Conservation (phyloP, 2,888 invertebrate species). For the Zaprionus bogoriensis region DNA sequence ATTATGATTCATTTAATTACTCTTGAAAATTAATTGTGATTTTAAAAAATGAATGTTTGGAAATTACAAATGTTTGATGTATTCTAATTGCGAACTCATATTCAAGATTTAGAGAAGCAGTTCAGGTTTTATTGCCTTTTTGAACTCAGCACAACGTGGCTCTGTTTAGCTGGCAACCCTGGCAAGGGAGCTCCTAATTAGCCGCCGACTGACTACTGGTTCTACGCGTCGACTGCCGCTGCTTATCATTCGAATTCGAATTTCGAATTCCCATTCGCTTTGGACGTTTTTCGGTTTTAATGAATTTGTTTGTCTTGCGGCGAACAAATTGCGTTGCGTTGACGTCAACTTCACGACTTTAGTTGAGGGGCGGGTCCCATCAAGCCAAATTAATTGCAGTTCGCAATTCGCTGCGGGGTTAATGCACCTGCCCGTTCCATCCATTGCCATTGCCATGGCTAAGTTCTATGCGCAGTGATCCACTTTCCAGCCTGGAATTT, state of each 20-base stretch:
- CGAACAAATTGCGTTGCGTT: conserved; percentile 27
- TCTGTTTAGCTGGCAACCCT: background rate
- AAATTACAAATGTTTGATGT: no score
- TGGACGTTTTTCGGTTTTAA: conserved; percentile 40
- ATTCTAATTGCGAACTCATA: no score
- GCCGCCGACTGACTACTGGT: conserved; percentile 63
- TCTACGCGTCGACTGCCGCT: conserved; percentile 49
- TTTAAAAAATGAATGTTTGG: no score
- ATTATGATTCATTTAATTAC: no score
- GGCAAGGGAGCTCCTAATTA: conserved; percentile 7
- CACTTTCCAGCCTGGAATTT: conserved; percentile 44
- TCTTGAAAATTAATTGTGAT: no score
- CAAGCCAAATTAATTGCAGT: conserved; percentile 23
- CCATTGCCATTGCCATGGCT: conserved; percentile 24
- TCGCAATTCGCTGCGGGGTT: conserved; percentile 29
- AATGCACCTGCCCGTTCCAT: conserved; percentile 37
- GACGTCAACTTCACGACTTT: conserved; percentile 41
- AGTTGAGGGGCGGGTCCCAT: conserved; percentile 21
- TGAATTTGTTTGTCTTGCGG: conserved; percentile 47
- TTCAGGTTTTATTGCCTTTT: no score
- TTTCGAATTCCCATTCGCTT: conserved; percentile 37
- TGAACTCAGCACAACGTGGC: no score
- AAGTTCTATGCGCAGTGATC: background rate
- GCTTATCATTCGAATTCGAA: conserved; percentile 39
- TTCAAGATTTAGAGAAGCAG: no score